Conservation (phyloP, 2,113 vertebrate genomes). For the Enhydra lutris region DNA sequence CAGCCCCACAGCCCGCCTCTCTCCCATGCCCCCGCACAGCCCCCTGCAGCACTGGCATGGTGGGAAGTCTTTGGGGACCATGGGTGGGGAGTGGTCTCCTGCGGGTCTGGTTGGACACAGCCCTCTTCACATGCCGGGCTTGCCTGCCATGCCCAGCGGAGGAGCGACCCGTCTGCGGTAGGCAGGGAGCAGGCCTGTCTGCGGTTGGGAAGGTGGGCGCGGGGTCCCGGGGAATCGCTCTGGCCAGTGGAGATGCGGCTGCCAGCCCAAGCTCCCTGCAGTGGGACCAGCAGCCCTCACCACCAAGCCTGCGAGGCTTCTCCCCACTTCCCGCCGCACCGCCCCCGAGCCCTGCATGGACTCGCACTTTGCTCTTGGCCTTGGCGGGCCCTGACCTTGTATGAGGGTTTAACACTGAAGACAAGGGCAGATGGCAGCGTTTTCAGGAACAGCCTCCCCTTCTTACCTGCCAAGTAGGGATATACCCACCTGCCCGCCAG, state of each 20-base stretch:
- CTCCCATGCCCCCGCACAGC: not conserved
- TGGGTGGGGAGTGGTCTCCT: not conserved
- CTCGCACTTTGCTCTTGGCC: not conserved
- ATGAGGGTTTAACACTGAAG: not conserved
- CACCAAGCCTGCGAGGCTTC: no score
- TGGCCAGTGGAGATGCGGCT: rapidly evolving
- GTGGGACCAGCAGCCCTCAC: not conserved
- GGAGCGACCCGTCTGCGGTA: no score
- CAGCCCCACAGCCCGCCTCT: not conserved
- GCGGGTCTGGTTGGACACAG: not conserved
- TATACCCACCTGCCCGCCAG: rapidly evolving
- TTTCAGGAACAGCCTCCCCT: not conserved
- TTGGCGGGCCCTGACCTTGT: no score
- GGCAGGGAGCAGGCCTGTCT: no score
- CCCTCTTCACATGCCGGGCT: not conserved
- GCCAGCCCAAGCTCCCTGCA: not conserved
- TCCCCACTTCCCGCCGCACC: no score
- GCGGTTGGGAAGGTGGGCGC: no score
- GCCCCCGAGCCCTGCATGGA: rapidly evolving
- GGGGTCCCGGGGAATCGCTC: no score
- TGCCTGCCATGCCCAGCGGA: not conserved
- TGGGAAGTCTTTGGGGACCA: rapidly evolving
- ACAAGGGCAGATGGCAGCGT: not conserved
- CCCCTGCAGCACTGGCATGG: not conserved
- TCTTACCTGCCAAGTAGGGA: not conserved